phyloP scores from a whole-genome alignment of 2,797 vertebrate species.

The Molossus molossus region DNA sequence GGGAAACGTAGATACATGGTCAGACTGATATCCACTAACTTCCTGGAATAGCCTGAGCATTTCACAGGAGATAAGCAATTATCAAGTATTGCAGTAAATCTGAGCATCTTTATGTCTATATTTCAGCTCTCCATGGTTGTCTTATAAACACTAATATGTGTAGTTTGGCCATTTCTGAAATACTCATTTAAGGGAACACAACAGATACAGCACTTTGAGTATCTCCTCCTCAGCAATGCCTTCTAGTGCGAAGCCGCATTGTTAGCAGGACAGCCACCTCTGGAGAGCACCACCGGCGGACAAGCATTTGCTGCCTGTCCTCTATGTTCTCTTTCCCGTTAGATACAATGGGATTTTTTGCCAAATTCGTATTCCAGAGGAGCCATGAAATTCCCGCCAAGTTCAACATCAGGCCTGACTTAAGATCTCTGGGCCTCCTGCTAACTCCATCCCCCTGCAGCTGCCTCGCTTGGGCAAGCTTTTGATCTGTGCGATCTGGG shows the following conservation, averaged over 20 bases:
- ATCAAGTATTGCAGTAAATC: not conserved
- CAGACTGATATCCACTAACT: not conserved
- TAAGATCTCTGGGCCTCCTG: constrained; percentile 59
- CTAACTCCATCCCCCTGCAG: constrained; percentile 68
- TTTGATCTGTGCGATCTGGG: constrained; percentile 67
- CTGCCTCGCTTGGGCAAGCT: constrained; percentile 65
- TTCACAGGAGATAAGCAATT: not conserved
- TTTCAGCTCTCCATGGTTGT: not conserved
- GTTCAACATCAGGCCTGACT: constrained; percentile 52
- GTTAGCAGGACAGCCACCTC: not conserved
- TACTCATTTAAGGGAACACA: constrained; percentile 68
- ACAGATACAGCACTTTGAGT: constrained; percentile 66
- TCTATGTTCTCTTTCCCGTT: constrained; percentile 43
- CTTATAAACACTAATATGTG: constrained; percentile 6
- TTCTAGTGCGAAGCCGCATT: not conserved
- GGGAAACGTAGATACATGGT: not conserved
- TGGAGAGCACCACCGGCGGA: not conserved
- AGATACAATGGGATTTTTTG: constrained; percentile 65
- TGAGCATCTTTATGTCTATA: not conserved
- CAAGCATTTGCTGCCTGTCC: not conserved
- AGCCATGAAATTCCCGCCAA: constrained; percentile 20
- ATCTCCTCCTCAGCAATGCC: constrained; percentile 71
- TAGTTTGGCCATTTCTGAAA: constrained; percentile 77
- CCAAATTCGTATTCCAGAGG: constrained; percentile 69
- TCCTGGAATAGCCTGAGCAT: not conserved